phyloP scores from a whole-genome alignment of 1,140 invertebrate genomes.

The Drosophila melanica region DNA sequence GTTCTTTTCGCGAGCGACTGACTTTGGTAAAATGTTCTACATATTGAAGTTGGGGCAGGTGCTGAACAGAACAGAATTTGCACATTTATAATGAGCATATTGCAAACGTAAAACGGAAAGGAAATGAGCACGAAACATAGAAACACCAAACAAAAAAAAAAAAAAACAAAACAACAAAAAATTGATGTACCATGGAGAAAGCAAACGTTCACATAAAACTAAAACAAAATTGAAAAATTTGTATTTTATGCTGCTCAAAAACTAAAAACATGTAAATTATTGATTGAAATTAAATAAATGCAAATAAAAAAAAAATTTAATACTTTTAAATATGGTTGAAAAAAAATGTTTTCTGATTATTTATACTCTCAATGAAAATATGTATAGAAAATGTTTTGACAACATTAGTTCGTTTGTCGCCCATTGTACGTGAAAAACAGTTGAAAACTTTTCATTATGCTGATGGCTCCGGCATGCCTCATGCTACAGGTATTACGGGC shows the following conservation, averaged over 20 bases:
- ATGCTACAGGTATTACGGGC: constrained; percentile 36
- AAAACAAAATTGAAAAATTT: neutral
- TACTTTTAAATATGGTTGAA: neutral
- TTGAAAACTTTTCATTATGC: constrained; percentile 79
- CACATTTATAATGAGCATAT: constrained; percentile 79
- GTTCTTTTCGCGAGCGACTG: constrained; percentile 60
- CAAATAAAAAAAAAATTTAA: neutral
- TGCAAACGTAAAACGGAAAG: constrained; percentile 50
- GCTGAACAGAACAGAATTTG: constrained; percentile 15
- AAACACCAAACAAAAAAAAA: too few relatives aligned
- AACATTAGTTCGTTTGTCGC: constrained; percentile 14
- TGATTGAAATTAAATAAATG: too few relatives aligned
- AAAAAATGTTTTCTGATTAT: too few relatives aligned
- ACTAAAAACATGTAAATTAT: too few relatives aligned
- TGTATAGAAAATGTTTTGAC: constrained; percentile 1
- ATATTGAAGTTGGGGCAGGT: constrained; percentile 19
- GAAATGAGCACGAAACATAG: constrained; percentile 45
- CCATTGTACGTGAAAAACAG: constrained; percentile 67
- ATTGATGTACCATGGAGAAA: constrained; percentile 4
- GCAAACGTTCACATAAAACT: neutral
- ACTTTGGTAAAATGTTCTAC: constrained; percentile 45
- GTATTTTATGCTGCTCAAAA: too few relatives aligned
- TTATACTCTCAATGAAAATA: too few relatives aligned
- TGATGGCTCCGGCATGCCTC: constrained; percentile 51
- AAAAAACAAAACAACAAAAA: constrained; percentile 3